Base-by-base conservation (phyloP, 2,888 invertebrate genomes). In the Aelia acuminata region DNA sequence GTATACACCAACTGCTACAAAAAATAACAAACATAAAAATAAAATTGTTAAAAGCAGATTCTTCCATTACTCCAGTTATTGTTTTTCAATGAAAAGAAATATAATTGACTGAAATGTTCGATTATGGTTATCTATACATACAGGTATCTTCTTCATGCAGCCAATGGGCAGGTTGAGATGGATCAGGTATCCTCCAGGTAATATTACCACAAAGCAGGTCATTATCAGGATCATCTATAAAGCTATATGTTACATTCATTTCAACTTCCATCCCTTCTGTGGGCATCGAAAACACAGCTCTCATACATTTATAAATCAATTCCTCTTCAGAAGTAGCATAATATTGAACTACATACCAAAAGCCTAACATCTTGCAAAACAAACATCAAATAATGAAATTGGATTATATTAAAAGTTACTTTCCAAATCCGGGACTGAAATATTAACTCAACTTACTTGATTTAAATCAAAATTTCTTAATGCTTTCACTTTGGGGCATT, bases 241-340 rank as follows among this genome's bases (percentile, higher is more conserved):
- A 97, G 88, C 96, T 96, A 92, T 97, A 97, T 2, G 96, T 97
- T 92, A 97, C 97, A 92, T 97, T 96, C 97, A 97, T 97, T 92
- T 91, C 88, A 84, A 91, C 90, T 89, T 91, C 90, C 89, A 91
- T 89, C 70, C 88, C 89, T 87, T 90, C 88, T 84, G 91, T 89
- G 7, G 93, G 92, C 91, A 94, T 92, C 5, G 94, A 94, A 91
- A 96, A 94, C 85, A 95, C 95, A 0, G 97, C 95, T 90, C 95
- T 93, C 97, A 97, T 97, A 91, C 97, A 97, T 91, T 96, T 95
- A 92, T 97, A 97, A 10, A 96, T 95, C 15, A 97, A 93, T 5
- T 96, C 95, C 93, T 97, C 97, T 92, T 97, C 97, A 0, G 96
- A 96, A 92, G 97, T 97, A 3, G 97, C 97, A 91, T 97, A 97